These are phyloP conservation scores for Propsilocerus akamusi DNA, from an alignment of 1,140 invertebrate species.

Conservation along the genomic window DNA sequence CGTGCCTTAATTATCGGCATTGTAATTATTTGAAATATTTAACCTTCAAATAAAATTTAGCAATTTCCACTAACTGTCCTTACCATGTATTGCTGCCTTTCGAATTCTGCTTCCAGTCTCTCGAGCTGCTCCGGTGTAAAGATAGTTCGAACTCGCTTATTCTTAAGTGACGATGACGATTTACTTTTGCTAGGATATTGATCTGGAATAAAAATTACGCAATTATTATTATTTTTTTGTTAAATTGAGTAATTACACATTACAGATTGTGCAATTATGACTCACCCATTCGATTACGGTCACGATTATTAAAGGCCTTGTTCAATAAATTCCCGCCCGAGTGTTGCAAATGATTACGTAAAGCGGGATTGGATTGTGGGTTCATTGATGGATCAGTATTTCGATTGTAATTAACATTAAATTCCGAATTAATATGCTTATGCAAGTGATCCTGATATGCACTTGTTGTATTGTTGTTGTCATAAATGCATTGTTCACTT, in stretches of 20 bases:
- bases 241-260: too few relatives aligned
- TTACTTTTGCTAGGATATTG: neutral
- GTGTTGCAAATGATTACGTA: neutral
- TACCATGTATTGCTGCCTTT: slow-evolving; percentile 89
- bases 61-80: too few relatives aligned
- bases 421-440: slow-evolving; percentile 3
- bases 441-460: neutral
- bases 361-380: neutral
- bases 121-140: slow-evolving; percentile 89
- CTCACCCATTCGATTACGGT: neutral
- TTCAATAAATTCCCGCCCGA: neutral
- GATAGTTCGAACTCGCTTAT: slow-evolving; percentile 78
- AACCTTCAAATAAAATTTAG: too few relatives aligned
- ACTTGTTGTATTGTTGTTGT: neutral
- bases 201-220: neutral
- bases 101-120: slow-evolving; percentile 78
- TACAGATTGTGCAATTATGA: too few relatives aligned
- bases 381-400: neutral
- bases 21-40: too few relatives aligned
- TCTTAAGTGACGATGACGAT: slow-evolving; percentile 16
- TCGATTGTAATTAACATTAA: neutral
- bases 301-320: neutral
- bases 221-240: too few relatives aligned
- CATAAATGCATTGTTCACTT: neutral
- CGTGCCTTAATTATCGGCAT: neutral